A percentile compares a stretch with the other conserved stretches of the same genome.
Conservation (phyloP, 2,888 invertebrate species). For the Leistus spinibarbis region DNA sequence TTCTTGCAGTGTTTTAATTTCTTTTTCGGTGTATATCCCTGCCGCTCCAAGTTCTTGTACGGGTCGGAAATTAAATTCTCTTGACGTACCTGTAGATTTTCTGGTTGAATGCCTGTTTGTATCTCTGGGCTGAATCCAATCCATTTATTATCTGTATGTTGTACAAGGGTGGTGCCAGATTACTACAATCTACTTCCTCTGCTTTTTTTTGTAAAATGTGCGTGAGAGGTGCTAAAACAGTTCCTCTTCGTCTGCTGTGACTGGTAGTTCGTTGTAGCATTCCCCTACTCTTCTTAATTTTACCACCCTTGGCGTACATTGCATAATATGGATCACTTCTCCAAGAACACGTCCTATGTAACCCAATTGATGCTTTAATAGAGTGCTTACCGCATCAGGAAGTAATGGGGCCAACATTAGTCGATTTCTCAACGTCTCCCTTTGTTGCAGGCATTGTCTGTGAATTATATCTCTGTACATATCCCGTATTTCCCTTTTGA, state of each 20-base stretch:
- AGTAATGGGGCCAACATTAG: slow-evolving; percentile 30
- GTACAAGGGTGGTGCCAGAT: slow-evolving; percentile 23
- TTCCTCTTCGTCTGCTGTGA: slow-evolving; percentile 12
- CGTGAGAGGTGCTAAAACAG: background rate
- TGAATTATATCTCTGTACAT: slow-evolving; percentile 25
- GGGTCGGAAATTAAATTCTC: background rate
- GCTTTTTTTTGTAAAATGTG: slow-evolving; percentile 18
- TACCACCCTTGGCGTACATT: slow-evolving; percentile 38
- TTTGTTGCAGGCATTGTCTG: slow-evolving; percentile 30
- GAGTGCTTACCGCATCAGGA: slow-evolving; percentile 37
- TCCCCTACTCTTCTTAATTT: slow-evolving; percentile 19
- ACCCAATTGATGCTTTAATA: slow-evolving; percentile 39
- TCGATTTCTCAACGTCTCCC: slow-evolving; percentile 35
- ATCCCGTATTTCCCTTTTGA: slow-evolving; percentile 20
- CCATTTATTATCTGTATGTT: slow-evolving; percentile 24
- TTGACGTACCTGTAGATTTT: slow-evolving; percentile 16
- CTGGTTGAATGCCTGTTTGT: background rate
- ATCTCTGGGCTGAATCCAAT: slow-evolving; percentile 6
- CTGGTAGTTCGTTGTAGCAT: slow-evolving; percentile 38
- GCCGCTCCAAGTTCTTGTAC: background rate
- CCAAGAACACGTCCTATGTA: slow-evolving; percentile 35
- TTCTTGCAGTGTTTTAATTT: background rate
- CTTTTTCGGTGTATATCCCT: background rate
- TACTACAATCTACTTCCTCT: slow-evolving; percentile 19
- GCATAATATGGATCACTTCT: slow-evolving; percentile 39